A percentile compares a stretch with the other conserved stretches of the same genome.
These are phyloP conservation scores for Camelus dromedarius DNA, from an alignment of 2,113 vertebrate genomes.

Conservation along the genomic window DNA sequence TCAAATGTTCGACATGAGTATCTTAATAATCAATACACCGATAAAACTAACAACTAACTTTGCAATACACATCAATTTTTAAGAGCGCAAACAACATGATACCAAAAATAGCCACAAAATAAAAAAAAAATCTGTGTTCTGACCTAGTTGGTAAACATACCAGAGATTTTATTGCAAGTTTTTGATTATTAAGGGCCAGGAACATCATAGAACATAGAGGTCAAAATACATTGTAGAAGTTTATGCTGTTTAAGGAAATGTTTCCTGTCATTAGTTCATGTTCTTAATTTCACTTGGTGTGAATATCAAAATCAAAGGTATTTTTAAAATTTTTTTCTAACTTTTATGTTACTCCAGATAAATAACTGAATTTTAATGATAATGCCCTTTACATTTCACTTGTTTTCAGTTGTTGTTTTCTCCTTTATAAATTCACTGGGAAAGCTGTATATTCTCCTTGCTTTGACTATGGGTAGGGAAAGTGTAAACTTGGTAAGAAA, in stretches of 20 bases:
- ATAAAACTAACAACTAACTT: neutral
- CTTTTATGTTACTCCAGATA: conserved; percentile 2
- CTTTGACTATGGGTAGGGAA: neutral
- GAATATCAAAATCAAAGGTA: conserved; percentile 4
- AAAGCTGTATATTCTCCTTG: neutral
- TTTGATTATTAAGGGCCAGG: neutral
- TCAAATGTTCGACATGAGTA: neutral
- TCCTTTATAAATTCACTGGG: neutral
- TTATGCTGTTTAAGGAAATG: neutral
- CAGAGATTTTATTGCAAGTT: neutral
- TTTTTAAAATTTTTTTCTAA: conserved; percentile 22
- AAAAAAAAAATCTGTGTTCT: neutral
- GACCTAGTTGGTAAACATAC: neutral
- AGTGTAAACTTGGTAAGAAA: conserved; percentile 39
- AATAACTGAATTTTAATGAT: conserved; percentile 19
- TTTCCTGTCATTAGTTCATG: neutral
- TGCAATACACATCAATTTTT: neutral
- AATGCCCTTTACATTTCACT: neutral
- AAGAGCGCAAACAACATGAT: neutral
- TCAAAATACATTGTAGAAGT: conserved; percentile 27
- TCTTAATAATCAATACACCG: neutral
- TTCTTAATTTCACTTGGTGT: conserved; percentile 34
- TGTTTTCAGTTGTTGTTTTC: conserved; percentile 13
- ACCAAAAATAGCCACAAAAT: neutral
- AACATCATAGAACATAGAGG: neutral